Percentiles rank a stretch among this genome's conserved stretches.
phyloP scores from a whole-genome alignment of 1,140 invertebrate species.

The Aporrectodea caliginosa region DNA sequence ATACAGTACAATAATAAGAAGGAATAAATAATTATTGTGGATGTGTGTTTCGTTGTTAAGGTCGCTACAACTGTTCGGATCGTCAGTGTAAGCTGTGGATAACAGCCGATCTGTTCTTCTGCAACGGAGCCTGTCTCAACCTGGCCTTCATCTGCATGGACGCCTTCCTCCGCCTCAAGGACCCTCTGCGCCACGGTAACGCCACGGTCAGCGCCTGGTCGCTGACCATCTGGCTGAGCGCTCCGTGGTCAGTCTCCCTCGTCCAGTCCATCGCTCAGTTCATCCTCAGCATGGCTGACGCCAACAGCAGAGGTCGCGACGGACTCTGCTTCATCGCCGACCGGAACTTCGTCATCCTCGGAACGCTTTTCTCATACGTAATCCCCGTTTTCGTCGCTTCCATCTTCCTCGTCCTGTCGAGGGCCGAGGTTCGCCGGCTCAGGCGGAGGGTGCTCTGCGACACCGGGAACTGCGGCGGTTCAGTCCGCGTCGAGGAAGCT shows the following conservation, averaged over 20 bases:
- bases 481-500: too few species aligned
- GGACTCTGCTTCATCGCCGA: neutral
- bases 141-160: slow-evolving; percentile 26
- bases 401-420: slow-evolving; percentile 12
- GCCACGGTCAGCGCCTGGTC: too few species aligned
- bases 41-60: too few species aligned
- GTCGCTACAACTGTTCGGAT: too few species aligned
- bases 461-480: too few species aligned
- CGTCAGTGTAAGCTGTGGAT: slow-evolving; percentile 26
- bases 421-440: neutral
- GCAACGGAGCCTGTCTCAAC: slow-evolving; percentile 20
- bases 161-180: slow-evolving; percentile 25
- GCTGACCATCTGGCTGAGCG: neutral
- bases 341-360: slow-evolving; percentile 19
- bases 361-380: slow-evolving; percentile 16
- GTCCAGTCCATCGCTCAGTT: slow-evolving; percentile 15
- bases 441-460: too few species aligned
- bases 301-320: slow-evolving; percentile 1
- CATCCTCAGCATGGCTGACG: slow-evolving; percentile 14
- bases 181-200: too few species aligned
- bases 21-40: too few species aligned
- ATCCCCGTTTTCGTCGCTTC: slow-evolving; percentile 15
- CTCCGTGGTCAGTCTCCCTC: slow-evolving; percentile 15
- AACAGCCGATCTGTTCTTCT: slow-evolving; percentile 23
- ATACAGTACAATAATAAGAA: too few species aligned